Percentiles rank a stretch among this genome's conserved stretches.
phyloP scores from a whole-genome alignment of 37 sponge, comb jelly and placozoan species.

The Cladorhizidae sp. region DNA sequence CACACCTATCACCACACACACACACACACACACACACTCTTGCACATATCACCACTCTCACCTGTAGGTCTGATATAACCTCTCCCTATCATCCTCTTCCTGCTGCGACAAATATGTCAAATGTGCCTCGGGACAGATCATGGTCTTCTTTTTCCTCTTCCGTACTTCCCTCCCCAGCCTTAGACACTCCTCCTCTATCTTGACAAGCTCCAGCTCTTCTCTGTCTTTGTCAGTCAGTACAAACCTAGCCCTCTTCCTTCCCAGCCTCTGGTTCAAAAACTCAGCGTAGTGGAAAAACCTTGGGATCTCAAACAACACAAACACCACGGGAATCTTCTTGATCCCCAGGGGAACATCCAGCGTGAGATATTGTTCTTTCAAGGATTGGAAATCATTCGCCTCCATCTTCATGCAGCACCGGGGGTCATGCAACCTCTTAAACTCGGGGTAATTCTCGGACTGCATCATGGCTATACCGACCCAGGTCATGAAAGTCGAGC shows the following conservation, averaged over 20 bases:
- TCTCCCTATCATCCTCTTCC: slow-evolving; percentile 38
- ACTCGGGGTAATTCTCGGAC: slow-evolving; percentile 50
- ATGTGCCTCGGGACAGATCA: slow-evolving; percentile 34
- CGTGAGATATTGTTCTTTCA: slow-evolving; percentile 50
- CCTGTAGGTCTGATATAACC: slow-evolving; percentile 23
- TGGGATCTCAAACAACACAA: slow-evolving; percentile 74
- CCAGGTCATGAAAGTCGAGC: slow-evolving; percentile 65
- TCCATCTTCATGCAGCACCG: slow-evolving; percentile 44
- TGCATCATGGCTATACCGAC: slow-evolving; percentile 66
- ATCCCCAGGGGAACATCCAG: slow-evolving; percentile 58
- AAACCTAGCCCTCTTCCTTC: background rate
- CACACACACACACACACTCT: no score
- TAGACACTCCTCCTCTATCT: background rate
- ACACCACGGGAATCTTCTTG: slow-evolving; percentile 68
- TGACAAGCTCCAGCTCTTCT: background rate
- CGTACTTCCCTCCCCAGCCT: background rate
- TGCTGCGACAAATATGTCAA: slow-evolving; percentile 20
- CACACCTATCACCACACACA: no score
- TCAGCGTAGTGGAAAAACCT: slow-evolving; percentile 61
- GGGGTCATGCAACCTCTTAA: slow-evolving; percentile 42
- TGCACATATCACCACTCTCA: background rate
- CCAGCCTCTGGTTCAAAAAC: slow-evolving; percentile 30
- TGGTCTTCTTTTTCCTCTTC: background rate
- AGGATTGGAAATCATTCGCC: slow-evolving; percentile 22
- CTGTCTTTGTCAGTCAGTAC: slow-evolving; percentile 34